These are phyloP conservation scores for Anoplolepis gracilipes DNA, from an alignment of 1,140 invertebrate species.

Conservation along the genomic window DNA sequence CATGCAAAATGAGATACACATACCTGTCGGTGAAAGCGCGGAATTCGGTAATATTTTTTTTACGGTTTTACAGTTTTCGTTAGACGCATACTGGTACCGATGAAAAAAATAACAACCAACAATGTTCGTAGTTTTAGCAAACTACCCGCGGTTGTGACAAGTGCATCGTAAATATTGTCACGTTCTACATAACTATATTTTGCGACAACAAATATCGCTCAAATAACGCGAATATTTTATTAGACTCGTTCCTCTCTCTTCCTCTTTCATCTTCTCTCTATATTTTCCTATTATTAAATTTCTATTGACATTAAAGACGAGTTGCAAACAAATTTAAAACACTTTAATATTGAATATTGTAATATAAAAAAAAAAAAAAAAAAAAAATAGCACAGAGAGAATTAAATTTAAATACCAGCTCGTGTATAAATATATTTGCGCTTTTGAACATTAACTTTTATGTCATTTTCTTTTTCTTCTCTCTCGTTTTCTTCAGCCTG, in stretches of 20 bases:
- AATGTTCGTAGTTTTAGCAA: background rate
- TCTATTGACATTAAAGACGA: background rate
- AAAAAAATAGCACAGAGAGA: background rate
- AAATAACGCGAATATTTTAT: background rate
- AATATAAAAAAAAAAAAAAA: background rate
- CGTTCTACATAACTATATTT: background rate
- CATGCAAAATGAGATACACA: slow-evolving; percentile 2
- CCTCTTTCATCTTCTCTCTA: no score
- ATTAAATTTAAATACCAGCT: background rate
- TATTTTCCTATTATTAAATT: background rate
- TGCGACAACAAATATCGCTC: background rate
- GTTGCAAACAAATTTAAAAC: background rate
- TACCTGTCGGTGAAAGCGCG: background rate
- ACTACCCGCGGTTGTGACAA: background rate
- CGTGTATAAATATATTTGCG: background rate
- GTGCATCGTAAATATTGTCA: slow-evolving; percentile 23
- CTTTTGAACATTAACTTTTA: background rate
- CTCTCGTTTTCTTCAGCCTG: background rate
- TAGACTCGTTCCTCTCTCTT: background rate
- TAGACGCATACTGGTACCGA: background rate
- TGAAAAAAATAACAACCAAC: slow-evolving; percentile 4
- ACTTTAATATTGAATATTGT: background rate
- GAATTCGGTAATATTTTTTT: slow-evolving; percentile 11
- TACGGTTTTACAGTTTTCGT: background rate
- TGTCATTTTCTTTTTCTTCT: no score